Conservation (phyloP, 2,888 invertebrate species). For the Leptinotarsa haldemani region DNA sequence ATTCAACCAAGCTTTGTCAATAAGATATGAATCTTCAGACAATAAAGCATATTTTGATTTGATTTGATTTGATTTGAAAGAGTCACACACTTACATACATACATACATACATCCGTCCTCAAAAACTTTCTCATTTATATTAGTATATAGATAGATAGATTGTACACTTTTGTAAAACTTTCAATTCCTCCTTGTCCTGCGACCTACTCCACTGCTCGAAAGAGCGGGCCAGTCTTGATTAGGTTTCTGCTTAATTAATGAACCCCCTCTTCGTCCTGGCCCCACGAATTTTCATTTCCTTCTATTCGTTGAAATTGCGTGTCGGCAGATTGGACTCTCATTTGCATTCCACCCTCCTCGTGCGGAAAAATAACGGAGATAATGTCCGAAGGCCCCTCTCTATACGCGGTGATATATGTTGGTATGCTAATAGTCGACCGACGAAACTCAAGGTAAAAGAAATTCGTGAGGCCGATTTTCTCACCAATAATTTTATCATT, state of each 20-base stretch:
- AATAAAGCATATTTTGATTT: no score
- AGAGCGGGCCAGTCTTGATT: conserved; percentile 65
- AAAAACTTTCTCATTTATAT: no score
- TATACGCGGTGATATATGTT: conserved; percentile 16
- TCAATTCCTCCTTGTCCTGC: not conserved
- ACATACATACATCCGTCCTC: no score
- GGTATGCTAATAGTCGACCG: not conserved
- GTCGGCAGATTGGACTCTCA: conserved; percentile 61
- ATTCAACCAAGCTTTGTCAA: no score
- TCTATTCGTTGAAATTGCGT: conserved; percentile 60
- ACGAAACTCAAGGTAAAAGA: conserved; percentile 4
- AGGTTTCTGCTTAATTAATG: conserved; percentile 72
- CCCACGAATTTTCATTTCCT: conserved; percentile 60
- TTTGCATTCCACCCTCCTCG: conserved; percentile 56
- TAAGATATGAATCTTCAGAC: no score
- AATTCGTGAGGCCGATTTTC: conserved; percentile 12
- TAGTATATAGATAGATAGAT: no score
- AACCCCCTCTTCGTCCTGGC: conserved; percentile 61
- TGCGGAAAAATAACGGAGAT: conserved; percentile 42
- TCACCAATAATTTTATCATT: not conserved
- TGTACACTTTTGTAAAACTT: no score
- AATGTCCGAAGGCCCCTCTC: conserved; percentile 38
- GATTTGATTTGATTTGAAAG: no score
- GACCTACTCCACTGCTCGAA: conserved; percentile 47
- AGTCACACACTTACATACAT: no score